Conservation (phyloP, 2,113 vertebrate species). For the Myiozetetes cayanensis region DNA sequence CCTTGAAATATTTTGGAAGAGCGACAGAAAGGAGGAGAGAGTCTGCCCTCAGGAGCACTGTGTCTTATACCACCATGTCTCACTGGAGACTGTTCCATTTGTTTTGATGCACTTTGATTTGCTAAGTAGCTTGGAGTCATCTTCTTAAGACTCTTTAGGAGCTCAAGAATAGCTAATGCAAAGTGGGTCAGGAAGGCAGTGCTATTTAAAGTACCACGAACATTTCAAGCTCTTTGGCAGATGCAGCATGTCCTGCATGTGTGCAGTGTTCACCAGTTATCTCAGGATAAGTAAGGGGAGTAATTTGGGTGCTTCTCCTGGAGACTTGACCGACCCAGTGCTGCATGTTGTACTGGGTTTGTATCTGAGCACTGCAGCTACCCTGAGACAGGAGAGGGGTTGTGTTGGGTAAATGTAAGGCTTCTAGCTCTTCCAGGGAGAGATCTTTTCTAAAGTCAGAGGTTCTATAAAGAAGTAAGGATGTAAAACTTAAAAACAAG, state of each 20-base stretch:
- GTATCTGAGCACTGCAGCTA: background rate
- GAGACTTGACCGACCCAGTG: background rate
- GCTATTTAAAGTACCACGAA: background rate
- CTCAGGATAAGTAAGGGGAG: background rate
- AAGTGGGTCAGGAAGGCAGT: slow-evolving; percentile 38
- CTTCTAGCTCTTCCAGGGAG: background rate
- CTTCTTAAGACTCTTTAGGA: slow-evolving; percentile 19
- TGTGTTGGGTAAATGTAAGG: background rate
- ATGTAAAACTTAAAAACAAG: background rate
- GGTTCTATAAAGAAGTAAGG: background rate
- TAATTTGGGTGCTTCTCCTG: background rate
- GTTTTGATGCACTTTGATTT: slow-evolving; percentile 44
- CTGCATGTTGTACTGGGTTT: background rate
- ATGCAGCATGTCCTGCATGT: background rate
- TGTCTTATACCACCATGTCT: slow-evolving; percentile 15
- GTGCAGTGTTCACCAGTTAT: background rate
- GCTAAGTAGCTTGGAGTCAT: slow-evolving; percentile 42
- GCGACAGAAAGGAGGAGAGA: background rate
- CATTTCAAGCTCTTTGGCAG: background rate
- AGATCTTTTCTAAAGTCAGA: background rate
- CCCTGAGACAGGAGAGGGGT: background rate
- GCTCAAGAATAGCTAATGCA: background rate
- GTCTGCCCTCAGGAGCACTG: background rate
- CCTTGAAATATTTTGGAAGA: background rate
- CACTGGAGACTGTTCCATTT: background rate